These are phyloP conservation scores for Sceloporus undulatus DNA, from an alignment of 2,113 vertebrate species.

Conservation along the genomic window DNA sequence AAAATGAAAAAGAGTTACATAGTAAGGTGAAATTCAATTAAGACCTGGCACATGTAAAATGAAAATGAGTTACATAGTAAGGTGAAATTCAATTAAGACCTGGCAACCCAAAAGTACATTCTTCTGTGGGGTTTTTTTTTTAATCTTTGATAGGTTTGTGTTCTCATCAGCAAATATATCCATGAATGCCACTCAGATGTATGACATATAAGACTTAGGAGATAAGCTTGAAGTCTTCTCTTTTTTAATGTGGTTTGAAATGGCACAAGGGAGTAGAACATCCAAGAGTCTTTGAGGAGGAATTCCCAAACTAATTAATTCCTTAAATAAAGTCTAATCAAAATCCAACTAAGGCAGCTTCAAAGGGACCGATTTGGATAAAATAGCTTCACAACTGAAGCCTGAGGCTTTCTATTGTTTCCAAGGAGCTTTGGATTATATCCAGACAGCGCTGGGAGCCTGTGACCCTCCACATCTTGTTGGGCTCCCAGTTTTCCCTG, in stretches of 20 bases:
- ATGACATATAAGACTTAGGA: not conserved
- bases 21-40: constrained; percentile 35
- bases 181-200: constrained; percentile 31
- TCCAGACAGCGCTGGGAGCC: not conserved
- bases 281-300: not conserved
- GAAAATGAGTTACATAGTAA: constrained; percentile 16
- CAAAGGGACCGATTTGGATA: constrained; percentile 13
- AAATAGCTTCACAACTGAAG: not conserved
- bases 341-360: not conserved
- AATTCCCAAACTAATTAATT: constrained; percentile 44
- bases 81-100: constrained; percentile 17
- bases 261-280: constrained; percentile 1
- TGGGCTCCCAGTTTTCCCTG: not conserved
- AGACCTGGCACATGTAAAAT: not conserved
- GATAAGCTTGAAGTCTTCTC: not conserved
- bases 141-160: constrained; percentile 18
- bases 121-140: not conserved
- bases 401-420: not conserved
- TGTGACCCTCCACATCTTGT: not conserved
- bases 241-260: not conserved
- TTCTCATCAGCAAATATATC: constrained; percentile 16
- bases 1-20: constrained; percentile 8
- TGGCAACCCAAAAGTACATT: not conserved
- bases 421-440: not conserved
- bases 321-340: constrained; percentile 26